Base-by-base conservation (phyloP, 2,113 vertebrate genomes). In the Noctilio leporinus region DNA sequence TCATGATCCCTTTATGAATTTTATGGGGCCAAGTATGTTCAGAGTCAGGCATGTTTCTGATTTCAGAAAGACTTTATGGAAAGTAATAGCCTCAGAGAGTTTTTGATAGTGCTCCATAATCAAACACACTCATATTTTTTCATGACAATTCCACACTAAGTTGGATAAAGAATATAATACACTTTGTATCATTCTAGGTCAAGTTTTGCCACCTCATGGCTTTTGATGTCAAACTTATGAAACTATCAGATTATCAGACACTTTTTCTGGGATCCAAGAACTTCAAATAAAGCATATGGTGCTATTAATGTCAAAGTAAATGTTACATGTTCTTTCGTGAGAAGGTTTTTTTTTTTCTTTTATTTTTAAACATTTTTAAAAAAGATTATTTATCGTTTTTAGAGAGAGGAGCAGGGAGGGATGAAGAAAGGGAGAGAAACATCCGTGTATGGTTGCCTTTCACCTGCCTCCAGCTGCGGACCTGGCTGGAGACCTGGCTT, bases 181-280 rank as follows among this genome's bases (percentile, higher is more conserved):
- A 19, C 11, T 72, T 88, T 72, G 33, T 22, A 64, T 73, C 12
- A 8, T 38, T 93, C 83, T 89, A 89, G n/a, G 17, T 89, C 30
- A 86, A 53, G 35, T 86, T 77, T 95, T 94, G 35, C 38, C 51
- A 93, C 67, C 59, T 80, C 47, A 53, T 86, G 75, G 87, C 55
- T 94, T 95, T 75, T 88, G 11, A 86, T 53, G 35, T 78, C 51
- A 83, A 94, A 55, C 57, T 84, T 89, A 33, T 83, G 69, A 84
- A 95, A 93, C 83, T 72, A 78, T 35, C 38, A 28, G 47, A 57
- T 94, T 57, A 93, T 86, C 55, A 89, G 38, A 94, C 78, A 43
- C 26, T 64, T 83, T 22, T 57, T 57, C 15, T 4, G 59, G 57
- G 15, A 64, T 57, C 7, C 70, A 35, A 77, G 6, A 81, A 82